Conservation (phyloP, 1,140 invertebrate genomes). For the Drosophila pachea region DNA sequence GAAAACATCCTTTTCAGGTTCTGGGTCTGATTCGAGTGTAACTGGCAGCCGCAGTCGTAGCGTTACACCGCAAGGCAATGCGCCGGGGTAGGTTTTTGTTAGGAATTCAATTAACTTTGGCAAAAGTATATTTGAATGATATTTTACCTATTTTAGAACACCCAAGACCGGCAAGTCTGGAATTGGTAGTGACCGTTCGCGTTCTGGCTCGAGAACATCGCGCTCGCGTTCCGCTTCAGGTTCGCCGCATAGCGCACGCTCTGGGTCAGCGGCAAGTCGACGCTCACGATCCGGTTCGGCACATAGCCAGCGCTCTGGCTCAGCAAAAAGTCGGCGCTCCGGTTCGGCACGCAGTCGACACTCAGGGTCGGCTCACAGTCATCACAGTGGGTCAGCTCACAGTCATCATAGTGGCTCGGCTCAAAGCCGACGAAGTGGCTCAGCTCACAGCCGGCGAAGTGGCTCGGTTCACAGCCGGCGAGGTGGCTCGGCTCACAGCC, state of each 20-base stretch:
- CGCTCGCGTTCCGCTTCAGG: constrained; percentile 21
- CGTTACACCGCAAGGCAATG: constrained; percentile 77
- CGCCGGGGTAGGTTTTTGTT: constrained; percentile 59
- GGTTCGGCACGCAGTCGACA: constrained; percentile 25
- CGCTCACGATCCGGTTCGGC: constrained; percentile 42
- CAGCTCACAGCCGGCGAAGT: too few relatives aligned
- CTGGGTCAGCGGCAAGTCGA: constrained; percentile 31
- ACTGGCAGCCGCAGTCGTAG: constrained; percentile 80
- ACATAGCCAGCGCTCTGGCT: constrained; percentile 28
- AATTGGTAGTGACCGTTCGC: constrained; percentile 13
- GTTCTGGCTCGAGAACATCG: constrained; percentile 16
- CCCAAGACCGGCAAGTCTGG: constrained; percentile 33
- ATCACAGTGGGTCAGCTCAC: constrained; percentile 34
- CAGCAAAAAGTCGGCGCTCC: constrained; percentile 33
- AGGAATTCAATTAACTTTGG: constrained; percentile 60
- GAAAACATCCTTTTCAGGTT: constrained; percentile 65
- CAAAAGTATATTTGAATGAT: background rate
- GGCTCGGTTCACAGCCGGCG: too few relatives aligned
- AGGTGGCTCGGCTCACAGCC: too few relatives aligned
- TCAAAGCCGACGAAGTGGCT: too few relatives aligned
- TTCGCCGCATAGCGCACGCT: constrained; percentile 28
- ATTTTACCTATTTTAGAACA: constrained; percentile 53
- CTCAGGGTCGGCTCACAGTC: constrained; percentile 36
- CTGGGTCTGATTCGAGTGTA: constrained; percentile 80
- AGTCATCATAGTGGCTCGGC: constrained; percentile 27